These are phyloP conservation scores for Drosophila elegans DNA, from an alignment of 1,140 invertebrate species.

Conservation along the genomic window DNA sequence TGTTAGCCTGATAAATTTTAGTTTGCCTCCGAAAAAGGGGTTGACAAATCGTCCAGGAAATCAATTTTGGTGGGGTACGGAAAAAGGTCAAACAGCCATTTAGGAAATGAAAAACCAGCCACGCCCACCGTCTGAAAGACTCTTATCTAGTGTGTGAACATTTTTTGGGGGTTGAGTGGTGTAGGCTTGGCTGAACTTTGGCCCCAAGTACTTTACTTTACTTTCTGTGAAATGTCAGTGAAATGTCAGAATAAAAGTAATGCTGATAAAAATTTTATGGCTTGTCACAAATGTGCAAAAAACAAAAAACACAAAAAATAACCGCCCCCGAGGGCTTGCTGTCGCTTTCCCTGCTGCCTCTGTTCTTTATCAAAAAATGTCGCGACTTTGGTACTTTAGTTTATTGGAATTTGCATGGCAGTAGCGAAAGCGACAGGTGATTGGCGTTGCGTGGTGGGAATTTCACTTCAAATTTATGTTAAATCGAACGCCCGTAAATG, in stretches of 20 bases:
- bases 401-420: conserved; percentile 80
- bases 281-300: conserved; percentile 73
- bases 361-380: conserved; percentile 73
- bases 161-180: conserved; percentile 7
- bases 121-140: conserved; percentile 42
- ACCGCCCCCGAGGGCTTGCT: conserved; percentile 25
- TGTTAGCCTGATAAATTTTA: conserved; percentile 67
- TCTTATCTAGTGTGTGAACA: conserved; percentile 57
- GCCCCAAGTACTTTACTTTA: conserved; percentile 48
- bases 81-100: conserved; percentile 78
- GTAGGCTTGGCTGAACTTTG: conserved; percentile 24
- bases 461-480: conserved; percentile 68
- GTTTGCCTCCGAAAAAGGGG: conserved; percentile 61
- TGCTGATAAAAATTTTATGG: conserved; percentile 84
- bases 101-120: conserved; percentile 67
- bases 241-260: conserved; percentile 84
- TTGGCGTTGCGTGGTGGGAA: conserved; percentile 25
- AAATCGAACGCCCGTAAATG: conserved; percentile 67
- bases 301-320: conserved; percentile 45
- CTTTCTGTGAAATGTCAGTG: conserved; percentile 76
- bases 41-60: conserved; percentile 81
- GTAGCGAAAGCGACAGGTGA: conserved; percentile 43
- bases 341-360: conserved; percentile 26
- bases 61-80: conserved; percentile 60
- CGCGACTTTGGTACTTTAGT: conserved; percentile 77